Base-by-base conservation (phyloP, 2,888 invertebrate species). In the Gymnoscelis rufifasciata region DNA sequence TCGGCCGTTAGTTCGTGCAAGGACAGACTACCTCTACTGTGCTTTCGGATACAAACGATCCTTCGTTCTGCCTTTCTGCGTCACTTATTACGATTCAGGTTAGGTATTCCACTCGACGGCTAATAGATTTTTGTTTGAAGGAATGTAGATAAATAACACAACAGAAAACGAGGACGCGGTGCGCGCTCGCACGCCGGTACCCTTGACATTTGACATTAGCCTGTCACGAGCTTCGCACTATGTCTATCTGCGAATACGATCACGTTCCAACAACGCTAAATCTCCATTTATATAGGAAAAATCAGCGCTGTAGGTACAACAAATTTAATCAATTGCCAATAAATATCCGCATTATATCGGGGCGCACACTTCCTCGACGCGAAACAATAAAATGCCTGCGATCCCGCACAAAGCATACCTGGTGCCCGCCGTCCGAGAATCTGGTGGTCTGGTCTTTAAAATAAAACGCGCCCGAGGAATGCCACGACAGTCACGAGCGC, bases 181-280 rank as follows among this genome's bases (percentile, higher is more conserved):
- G 23, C 45, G 41, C 47, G 44, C 36, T 31, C 57, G 51, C 53
- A 45, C 57, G 52, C 50, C 49, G 54, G 62, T 68, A 66, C 51
- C 71, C 71, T 71, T 73, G 71, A 71, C 72, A 64, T 57, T 62
- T 71, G 72, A 71, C 73, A 71, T 70, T 67, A 64, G 55, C 62
- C 61, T 62, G 62, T 64, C 64, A 62, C 26, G 56, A 47, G 42
- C 51, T 33, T 43, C 43, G 38, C 37, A 29, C 26, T 40, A 43
- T 42, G 47, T 40, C 43, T 47, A 36, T 42, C 46, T 50, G 41
- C 47, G 27, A 50, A 43, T 47, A 51, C 33, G 19, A 14, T 13
- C 31, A 33, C 5, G 5, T 19, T 19, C 5, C 5, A 19, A 5
- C 19, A 19, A 19, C 5, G 19, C 19, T 19, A 2, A 19, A 19